Evolutionary conservation across 2,888 invertebrate genomes (phyloP).

Genomic region (Cynaeus angustus): DNA sequence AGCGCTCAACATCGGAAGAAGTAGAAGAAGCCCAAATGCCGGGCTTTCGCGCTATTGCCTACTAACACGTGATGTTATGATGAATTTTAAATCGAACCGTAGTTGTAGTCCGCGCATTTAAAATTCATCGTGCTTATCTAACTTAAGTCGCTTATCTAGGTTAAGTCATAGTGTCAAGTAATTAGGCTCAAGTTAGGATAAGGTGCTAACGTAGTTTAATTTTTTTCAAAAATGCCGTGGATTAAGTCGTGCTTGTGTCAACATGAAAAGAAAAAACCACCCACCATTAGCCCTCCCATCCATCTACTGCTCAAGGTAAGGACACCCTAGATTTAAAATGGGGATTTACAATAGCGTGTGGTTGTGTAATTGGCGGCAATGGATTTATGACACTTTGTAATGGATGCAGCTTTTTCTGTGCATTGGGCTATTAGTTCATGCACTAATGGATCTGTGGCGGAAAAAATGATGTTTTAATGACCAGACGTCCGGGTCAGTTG

Average conservation of each 20-base stretch:
- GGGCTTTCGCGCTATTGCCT: conserved; percentile 48
- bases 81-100: conserved; percentile 44
- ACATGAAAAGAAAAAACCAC: conserved; percentile 71
- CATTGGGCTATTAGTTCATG: background rate
- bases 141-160: conserved; percentile 34
- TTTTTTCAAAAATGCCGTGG: conserved; percentile 70
- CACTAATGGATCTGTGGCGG: background rate
- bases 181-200: conserved; percentile 19
- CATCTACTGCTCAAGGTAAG: conserved; percentile 72
- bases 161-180: conserved; percentile 38
- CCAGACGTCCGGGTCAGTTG: no score
- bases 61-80: conserved; percentile 57
- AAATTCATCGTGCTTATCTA: conserved; percentile 42
- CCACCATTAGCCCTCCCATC: conserved; percentile 72
- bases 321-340: no score
- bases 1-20: conserved; percentile 59
- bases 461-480: no score
- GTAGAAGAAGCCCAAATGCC: conserved; percentile 49
- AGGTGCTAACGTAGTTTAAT: conserved; percentile 40
- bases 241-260: conserved; percentile 72
- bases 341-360: no score
- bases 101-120: conserved; percentile 25
- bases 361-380: background rate
- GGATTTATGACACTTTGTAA: background rate
- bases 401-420: no score